Conservation (phyloP, 30 jellyfish, hydroid and myxozoan species). For the Turritopsis rubra region DNA sequence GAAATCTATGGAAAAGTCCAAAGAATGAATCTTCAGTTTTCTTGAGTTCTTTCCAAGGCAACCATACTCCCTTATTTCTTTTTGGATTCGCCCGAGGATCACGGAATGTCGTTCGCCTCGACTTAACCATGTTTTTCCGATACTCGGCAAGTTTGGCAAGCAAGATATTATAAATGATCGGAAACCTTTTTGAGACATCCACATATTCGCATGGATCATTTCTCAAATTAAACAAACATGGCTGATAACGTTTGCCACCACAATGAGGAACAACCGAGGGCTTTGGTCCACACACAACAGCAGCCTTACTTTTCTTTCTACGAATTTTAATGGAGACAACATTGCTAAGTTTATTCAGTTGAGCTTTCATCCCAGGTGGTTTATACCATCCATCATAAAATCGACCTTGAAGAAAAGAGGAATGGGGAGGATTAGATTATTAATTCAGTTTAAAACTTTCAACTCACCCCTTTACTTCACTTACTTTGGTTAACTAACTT, state of each 20-base stretch:
- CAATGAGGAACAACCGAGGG: slow-evolving; percentile 47
- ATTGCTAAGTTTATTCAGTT: background rate
- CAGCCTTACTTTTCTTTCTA: slow-evolving; percentile 16
- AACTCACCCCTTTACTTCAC: background rate
- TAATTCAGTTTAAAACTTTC: background rate
- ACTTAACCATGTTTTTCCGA: slow-evolving; percentile 52
- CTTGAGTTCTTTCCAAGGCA: slow-evolving; percentile 52
- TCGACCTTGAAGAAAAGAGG: background rate
- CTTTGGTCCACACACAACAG: slow-evolving; percentile 48
- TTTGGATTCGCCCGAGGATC: slow-evolving; percentile 76
- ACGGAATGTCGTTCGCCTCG: slow-evolving; percentile 54
- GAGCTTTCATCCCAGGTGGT: slow-evolving; percentile 48
- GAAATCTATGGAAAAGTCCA: background rate
- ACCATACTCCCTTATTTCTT: slow-evolving; percentile 82
- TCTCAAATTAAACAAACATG: slow-evolving; percentile 55
- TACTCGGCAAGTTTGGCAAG: slow-evolving; percentile 42
- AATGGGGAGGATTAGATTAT: background rate
- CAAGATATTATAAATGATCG: slow-evolving; percentile 27
- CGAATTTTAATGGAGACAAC: background rate
- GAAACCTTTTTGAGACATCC: slow-evolving; percentile 34
- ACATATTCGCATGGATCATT: slow-evolving; percentile 73
- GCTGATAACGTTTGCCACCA: slow-evolving; percentile 47
- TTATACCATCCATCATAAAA: slow-evolving; percentile 67
- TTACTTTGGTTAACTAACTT: slow-evolving; percentile 46
- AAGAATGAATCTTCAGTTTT: background rate